Evolutionary conservation across 2,113 vertebrate species (phyloP).

Genomic region (Pagrus major): DNA sequence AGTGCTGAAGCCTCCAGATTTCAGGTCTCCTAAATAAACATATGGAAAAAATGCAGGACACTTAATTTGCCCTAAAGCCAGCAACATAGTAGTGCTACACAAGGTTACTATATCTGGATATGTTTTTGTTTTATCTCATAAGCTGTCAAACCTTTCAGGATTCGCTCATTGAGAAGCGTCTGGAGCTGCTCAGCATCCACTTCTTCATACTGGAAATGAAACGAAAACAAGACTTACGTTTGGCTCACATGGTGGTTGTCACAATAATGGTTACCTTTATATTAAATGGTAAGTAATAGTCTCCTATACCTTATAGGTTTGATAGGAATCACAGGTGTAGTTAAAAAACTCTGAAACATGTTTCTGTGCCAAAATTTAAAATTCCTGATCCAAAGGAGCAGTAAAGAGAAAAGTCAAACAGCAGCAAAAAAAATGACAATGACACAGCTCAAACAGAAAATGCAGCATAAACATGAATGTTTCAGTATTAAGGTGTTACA

Average conservation of each 20-base stretch:
- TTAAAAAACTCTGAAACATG: neutral
- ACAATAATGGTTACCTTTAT: neutral
- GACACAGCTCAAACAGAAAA: neutral
- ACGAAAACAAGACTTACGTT: neutral
- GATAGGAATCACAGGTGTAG: neutral
- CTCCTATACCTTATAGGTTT: neutral
- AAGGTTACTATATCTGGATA: neutral
- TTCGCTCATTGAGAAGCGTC: constrained; percentile 71
- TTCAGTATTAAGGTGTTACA: neutral
- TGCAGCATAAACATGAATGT: neutral
- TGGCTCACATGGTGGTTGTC: neutral
- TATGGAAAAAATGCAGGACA: neutral
- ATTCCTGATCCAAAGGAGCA: neutral
- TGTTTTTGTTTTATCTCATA: neutral
- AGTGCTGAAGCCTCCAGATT: constrained; percentile 67
- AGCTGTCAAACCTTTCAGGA: constrained; percentile 58
- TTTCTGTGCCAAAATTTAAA: neutral
- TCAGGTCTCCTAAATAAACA: constrained; percentile 45
- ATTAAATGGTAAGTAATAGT: neutral
- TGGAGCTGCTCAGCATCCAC: constrained; percentile 80
- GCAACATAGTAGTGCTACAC: neutral
- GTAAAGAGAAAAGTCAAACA: neutral
- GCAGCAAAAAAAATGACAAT: neutral
- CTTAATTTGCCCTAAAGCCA: neutral
- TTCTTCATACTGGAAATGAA: constrained; percentile 71